phyloP scores from a whole-genome alignment of 2,888 invertebrate species.

The Orchestes rusci region DNA sequence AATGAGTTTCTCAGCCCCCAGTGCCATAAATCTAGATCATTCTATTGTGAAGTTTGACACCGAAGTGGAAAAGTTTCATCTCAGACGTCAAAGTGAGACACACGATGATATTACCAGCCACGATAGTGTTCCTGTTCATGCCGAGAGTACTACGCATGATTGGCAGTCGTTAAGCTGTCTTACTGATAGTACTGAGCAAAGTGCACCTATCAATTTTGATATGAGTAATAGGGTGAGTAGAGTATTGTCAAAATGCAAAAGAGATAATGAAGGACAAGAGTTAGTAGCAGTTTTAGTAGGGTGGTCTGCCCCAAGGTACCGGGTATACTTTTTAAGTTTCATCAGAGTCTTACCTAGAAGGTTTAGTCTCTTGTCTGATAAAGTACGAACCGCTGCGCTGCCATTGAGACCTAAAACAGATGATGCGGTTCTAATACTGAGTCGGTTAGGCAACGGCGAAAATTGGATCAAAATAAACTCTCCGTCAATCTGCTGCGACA shows the following conservation, averaged over 20 bases:
- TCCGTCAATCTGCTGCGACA: too few species aligned
- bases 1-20: slow-evolving; percentile 79
- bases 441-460: too few species aligned
- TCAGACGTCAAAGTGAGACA: slow-evolving; percentile 35
- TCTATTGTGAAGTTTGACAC: slow-evolving; percentile 63
- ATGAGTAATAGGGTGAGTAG: slow-evolving; percentile 76
- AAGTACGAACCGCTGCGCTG: too few species aligned
- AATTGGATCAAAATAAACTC: too few species aligned
- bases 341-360: too few species aligned
- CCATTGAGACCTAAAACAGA: too few species aligned
- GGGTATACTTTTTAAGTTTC: too few species aligned
- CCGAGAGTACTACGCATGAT: slow-evolving; percentile 55
- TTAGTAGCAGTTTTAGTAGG: too few species aligned
- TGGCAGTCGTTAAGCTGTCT: slow-evolving; percentile 79
- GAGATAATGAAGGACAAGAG: background rate
- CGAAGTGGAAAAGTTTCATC: slow-evolving; percentile 44
- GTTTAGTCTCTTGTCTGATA: too few species aligned
- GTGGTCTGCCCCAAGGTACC: too few species aligned
- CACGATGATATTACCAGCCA: slow-evolving; percentile 42
- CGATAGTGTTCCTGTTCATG: slow-evolving; percentile 41
- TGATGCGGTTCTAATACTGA: too few species aligned
- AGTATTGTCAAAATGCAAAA: background rate
- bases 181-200: slow-evolving; percentile 86
- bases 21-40: slow-evolving; percentile 73
- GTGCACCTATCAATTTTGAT: slow-evolving; percentile 85